phyloP scores from a whole-genome alignment of 2,113 vertebrate species.

The Bucco capensis region DNA sequence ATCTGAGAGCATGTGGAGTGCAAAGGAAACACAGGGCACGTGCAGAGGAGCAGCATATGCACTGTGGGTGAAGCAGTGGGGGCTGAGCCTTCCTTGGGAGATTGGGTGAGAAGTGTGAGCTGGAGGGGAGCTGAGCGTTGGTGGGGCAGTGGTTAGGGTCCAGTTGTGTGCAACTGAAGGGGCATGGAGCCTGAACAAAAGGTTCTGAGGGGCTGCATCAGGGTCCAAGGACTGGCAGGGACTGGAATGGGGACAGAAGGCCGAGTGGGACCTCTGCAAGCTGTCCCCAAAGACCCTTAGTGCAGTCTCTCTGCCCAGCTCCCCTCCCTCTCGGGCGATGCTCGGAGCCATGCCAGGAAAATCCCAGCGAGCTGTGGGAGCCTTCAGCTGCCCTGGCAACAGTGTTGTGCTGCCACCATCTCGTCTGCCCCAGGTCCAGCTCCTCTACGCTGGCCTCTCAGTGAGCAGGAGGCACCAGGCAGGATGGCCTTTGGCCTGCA shows the following conservation, averaged over 20 bases:
- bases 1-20: accelerated
- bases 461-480: accelerated
- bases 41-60: accelerated
- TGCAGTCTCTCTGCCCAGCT: background rate
- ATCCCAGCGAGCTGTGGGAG: background rate
- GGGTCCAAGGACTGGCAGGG: too few relatives aligned
- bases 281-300: background rate
- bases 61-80: accelerated
- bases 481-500: conserved; percentile 41
- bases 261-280: background rate
- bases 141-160: background rate
- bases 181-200: accelerated
- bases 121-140: background rate
- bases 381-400: conserved; percentile 40
- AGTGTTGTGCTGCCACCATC: background rate
- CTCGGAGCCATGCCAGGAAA: background rate
- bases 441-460: accelerated
- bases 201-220: accelerated
- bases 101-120: background rate
- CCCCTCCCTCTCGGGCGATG: accelerated
- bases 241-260: background rate
- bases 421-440: background rate
- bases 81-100: background rate
- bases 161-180: accelerated
- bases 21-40: accelerated